Percentiles rank a stretch among this genome's conserved stretches.
Evolutionary conservation across 2,113 vertebrate genomes (phyloP).

Genomic region (Coryphaenoides rupestris): DNA sequence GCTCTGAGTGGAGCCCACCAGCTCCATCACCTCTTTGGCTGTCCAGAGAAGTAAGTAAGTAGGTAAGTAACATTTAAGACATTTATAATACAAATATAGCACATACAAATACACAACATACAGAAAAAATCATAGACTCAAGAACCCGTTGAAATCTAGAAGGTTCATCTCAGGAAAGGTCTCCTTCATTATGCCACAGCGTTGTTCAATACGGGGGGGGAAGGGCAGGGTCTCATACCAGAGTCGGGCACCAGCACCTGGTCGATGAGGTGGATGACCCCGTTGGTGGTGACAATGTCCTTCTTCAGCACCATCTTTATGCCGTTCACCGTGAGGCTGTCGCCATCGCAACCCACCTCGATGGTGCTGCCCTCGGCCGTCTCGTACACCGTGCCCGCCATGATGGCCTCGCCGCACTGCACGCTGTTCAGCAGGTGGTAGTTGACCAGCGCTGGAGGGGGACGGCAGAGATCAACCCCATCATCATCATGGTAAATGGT

Average conservation of each 20-base stretch:
- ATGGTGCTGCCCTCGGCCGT: conserved; percentile 86
- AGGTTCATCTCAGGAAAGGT: too few species aligned
- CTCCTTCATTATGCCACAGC: too few species aligned
- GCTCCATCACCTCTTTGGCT: conserved; percentile 88
- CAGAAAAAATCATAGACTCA: too few species aligned
- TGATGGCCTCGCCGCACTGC: conserved; percentile 94
- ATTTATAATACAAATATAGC: too few species aligned
- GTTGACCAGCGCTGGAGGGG: conserved; percentile 81
- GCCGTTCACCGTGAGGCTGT: conserved; percentile 90
- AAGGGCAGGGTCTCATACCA: conserved; percentile 78
- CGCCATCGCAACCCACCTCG: conserved; percentile 90
- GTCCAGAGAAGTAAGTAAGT: too few species aligned
- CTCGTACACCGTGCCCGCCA: conserved; percentile 80
- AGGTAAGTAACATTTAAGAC: too few species aligned
- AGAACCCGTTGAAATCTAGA: too few species aligned
- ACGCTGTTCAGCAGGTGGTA: conserved; percentile 87
- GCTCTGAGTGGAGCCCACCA: conserved; percentile 80
- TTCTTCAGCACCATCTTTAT: conserved; percentile 94
- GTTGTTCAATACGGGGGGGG: too few species aligned
- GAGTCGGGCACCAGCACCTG: conserved; percentile 89
- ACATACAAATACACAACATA: too few species aligned
- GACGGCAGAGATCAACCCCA: not conserved
- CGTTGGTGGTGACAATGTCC: conserved; percentile 92
- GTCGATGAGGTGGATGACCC: conserved; percentile 91
- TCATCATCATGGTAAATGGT: too few species aligned